Conservation (phyloP, 2,888 invertebrate genomes). For the Volucella zonaria region DNA sequence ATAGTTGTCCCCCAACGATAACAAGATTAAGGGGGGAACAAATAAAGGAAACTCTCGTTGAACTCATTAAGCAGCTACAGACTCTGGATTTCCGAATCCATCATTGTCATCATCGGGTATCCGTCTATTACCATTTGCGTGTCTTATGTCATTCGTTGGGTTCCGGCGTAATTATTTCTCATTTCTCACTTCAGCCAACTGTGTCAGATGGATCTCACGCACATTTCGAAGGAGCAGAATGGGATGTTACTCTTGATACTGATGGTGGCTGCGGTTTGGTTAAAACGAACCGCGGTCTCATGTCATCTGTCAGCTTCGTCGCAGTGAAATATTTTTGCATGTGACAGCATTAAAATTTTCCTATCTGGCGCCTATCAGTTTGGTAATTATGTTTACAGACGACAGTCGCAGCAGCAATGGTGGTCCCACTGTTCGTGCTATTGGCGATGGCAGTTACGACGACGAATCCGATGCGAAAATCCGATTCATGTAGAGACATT, state of each 20-base stretch:
- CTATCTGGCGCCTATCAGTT: constrained; percentile 71
- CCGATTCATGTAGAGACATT: constrained; percentile 15
- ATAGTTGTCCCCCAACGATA: background rate
- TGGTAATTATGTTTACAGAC: constrained; percentile 64
- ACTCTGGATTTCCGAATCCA: constrained; percentile 58
- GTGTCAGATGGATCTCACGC: constrained; percentile 50
- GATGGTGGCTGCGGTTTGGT: constrained; percentile 19
- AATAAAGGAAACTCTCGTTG: constrained; percentile 33
- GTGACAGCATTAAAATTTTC: constrained; percentile 68
- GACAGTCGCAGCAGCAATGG: background rate
- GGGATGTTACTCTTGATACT: background rate
- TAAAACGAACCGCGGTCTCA: constrained; percentile 61
- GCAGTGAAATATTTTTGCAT: constrained; percentile 59
- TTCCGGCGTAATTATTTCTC: constrained; percentile 41
- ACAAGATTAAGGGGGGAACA: constrained; percentile 14
- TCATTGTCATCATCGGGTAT: constrained; percentile 62
- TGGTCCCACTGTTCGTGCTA: background rate
- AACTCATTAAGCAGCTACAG: constrained; percentile 51
- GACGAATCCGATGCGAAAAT: constrained; percentile 19
- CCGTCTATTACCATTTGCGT: constrained; percentile 58
- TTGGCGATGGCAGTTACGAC: background rate
- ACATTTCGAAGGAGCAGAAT: background rate
- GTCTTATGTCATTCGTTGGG: constrained; percentile 58
- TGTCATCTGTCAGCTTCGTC: constrained; percentile 71
- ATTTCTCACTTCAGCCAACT: constrained; percentile 52